Evolutionary conservation across 92 coral and sea anemone species (phyloP), one percentile per base, ranked within the genome.

Genomic region (Desmophyllum pertusum): DNA sequence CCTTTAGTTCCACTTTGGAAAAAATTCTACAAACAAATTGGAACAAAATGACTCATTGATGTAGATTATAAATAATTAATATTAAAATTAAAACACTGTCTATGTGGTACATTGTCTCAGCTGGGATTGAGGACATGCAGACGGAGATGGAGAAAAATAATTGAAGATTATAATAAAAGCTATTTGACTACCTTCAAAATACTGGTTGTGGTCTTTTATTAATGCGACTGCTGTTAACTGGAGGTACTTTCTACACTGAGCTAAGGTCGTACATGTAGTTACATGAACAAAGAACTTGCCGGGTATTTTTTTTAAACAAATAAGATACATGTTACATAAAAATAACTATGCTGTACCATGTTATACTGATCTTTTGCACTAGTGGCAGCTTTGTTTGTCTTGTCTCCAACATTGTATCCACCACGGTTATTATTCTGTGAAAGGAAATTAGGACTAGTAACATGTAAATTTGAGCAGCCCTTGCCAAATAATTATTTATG

Each of bases 391-490:
- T 88, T 80, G 78, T 85, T 79, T 5, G 94, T 95, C 70, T 77
- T 91, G 78, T 95, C 98, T 13, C 98, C 98, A 81, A 95, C 98
- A 88, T 95, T 95, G 79, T 95, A 95, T 35, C 98, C 98, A 53
- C 98, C 98, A 35, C 98, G 93, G 73, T 95, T 94, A 85, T 95
- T 95, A 80, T 95, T 93, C 98, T 95, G 89, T 95, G 86, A 23
- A 73, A 87, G 8, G 19, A n/a, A 73, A n/a, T n/a, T n/a, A 43
- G 17, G 1, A 45, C 1, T 27, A n/a, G n/a, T n/a, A n/a, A 11
- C 3, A 33, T 19, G 53, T 10, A 8, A 71, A 40, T 71, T 2
- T 10, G 25, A 39, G 17, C 7, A 36, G 35, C 23, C 23, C 35
- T 64, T 18, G 29, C 37, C n/a, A 31, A 55, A 52, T 33, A 3